A percentile compares a stretch with the other conserved stretches of the same genome.
Evolutionary conservation across 2,113 vertebrate genomes (phyloP).

Genomic region (Pangasianodon gigas): DNA sequence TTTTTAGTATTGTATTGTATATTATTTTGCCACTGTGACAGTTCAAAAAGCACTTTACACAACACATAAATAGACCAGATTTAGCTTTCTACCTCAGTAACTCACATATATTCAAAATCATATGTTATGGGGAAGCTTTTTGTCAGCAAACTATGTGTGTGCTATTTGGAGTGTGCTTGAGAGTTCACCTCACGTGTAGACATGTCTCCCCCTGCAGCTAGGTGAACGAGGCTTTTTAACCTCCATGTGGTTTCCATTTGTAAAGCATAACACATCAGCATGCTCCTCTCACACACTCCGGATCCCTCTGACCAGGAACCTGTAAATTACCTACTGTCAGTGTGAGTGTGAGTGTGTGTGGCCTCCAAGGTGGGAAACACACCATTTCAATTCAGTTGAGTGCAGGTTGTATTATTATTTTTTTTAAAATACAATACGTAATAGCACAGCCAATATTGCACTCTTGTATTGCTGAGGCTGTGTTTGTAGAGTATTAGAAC

Average conservation of each 20-base stretch:
- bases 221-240: slow-evolving; percentile 72
- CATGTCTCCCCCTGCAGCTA: slow-evolving; percentile 52
- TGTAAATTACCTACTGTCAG: slow-evolving; percentile 57
- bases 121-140: slow-evolving; percentile 46
- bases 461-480: not conserved
- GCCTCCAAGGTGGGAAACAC: slow-evolving; percentile 51
- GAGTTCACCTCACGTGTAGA: slow-evolving; percentile 46
- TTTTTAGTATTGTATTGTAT: not conserved
- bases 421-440: too few species aligned
- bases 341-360: slow-evolving; percentile 38
- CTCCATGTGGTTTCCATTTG: slow-evolving; percentile 91
- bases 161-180: slow-evolving; percentile 41
- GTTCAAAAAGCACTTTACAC: not conserved
- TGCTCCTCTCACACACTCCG: slow-evolving; percentile 83
- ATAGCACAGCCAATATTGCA: not conserved
- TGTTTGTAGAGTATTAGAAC: not conserved
- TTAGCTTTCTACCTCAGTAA: not conserved
- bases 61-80: not conserved
- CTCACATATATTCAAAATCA: slow-evolving; percentile 21
- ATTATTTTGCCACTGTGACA: not conserved
- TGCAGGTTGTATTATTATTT: not conserved
- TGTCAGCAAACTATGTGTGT: slow-evolving; percentile 45
- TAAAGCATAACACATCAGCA: slow-evolving; percentile 82
- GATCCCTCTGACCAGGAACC: slow-evolving; percentile 81
- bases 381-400: not conserved